phyloP scores from a whole-genome alignment of 2,113 vertebrate species.

The Lophotis ruficrista region DNA sequence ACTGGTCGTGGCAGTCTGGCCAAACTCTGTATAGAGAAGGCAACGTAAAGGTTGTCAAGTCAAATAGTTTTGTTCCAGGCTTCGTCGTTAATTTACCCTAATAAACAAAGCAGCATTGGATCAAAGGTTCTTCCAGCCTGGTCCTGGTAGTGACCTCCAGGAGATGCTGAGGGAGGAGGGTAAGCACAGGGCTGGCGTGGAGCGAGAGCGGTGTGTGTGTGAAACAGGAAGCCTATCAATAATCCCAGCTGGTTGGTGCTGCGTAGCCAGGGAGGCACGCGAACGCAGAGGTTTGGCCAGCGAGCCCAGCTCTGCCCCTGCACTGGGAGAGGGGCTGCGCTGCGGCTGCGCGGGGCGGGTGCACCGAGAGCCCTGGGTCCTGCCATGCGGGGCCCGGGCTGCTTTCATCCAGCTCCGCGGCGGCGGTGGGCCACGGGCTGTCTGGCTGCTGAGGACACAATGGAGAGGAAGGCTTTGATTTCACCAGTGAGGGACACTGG shows the following conservation, averaged over 20 bases:
- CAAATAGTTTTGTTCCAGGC: neutral
- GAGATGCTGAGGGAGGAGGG: neutral
- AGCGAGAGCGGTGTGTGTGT: neutral
- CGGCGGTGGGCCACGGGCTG: neutral
- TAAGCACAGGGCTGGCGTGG: neutral
- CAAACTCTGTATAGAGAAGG: neutral
- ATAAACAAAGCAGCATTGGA: neutral
- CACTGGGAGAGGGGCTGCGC: neutral
- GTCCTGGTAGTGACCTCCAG: neutral
- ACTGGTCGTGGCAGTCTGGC: neutral
- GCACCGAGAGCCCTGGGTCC: neutral
- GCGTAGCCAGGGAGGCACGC: fast-evolving
- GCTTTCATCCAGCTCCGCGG: neutral
- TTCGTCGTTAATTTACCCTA: neutral
- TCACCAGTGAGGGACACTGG: neutral
- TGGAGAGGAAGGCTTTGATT: slow-evolving; percentile 61
- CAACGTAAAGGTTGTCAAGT: neutral
- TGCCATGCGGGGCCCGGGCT: fast-evolving
- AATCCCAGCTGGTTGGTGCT: neutral
- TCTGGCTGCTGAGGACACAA: neutral
- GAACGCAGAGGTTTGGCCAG: fast-evolving
- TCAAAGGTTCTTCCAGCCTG: neutral
- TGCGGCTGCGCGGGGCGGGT: fast-evolving
- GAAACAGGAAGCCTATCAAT: neutral
- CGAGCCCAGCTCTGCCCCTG: neutral